Base-by-base conservation (phyloP, 2,888 invertebrate species). In the Epiblema foenella region DNA sequence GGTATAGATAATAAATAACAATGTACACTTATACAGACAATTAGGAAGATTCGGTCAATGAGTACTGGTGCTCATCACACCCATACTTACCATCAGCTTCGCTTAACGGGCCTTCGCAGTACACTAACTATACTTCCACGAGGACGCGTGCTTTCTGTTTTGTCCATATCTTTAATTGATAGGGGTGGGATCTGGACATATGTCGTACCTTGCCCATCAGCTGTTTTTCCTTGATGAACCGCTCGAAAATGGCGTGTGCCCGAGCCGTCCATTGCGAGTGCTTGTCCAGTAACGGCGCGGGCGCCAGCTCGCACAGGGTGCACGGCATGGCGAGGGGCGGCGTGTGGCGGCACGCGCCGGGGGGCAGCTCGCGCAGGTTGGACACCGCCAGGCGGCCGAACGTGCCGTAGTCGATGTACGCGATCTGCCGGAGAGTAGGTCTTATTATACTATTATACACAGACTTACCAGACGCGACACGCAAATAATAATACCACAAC, bases 391-490 rank as follows among this genome's bases (percentile, higher is more conserved):
- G 87, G 54, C 89, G 86, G 0, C 88, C 94, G 18, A 84, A 89
- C 77, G 95, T 95, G 17, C 98, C 98, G 85, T 95, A 96, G 89
- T 98, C 98, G 64, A 98, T 95, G 83, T 96, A 98, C 65, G 95
- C 92, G 5, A 98, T 95, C 95, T 96, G 84, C 15, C 39, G 83
- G 82, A 59, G 58, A 73, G 58, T 37, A 72, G 69, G 0, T 42
- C 5, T 15, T 4, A 15, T 15, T 42, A 42, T 15, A n/a, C n/a
- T n/a, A n/a, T n/a, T n/a, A n/a, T n/a, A n/a, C n/a, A n/a, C n/a
- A n/a, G n/a, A n/a, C n/a, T n/a, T n/a, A n/a, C n/a, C n/a, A n/a
- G n/a, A n/a, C n/a, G n/a, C n/a, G n/a, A n/a, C n/a, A n/a, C n/a
- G n/a, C n/a, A n/a, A n/a, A n/a, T n/a, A n/a, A n/a, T n/a, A n/a